Evolutionary conservation across 1,140 invertebrate genomes (phyloP), one percentile per base, ranked within the genome.

Genomic region (Drosophila ogumai): DNA sequence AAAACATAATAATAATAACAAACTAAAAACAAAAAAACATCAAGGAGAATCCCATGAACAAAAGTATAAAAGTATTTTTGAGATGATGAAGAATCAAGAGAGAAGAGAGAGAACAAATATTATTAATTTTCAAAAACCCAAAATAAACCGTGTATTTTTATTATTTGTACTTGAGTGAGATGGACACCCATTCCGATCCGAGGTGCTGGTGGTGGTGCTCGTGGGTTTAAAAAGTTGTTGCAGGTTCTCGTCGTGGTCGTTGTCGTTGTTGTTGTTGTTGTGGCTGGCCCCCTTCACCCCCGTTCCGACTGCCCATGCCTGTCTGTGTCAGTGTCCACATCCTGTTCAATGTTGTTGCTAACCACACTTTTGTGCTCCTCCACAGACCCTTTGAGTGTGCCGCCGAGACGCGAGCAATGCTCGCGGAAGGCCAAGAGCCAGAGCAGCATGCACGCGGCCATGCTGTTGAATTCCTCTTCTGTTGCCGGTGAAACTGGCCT

Each of bases 381-480:
- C 72, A 86, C 92, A 81, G 93, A 94, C 92, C 93, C 93, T 41
- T 85, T 94, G 68, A 87, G 92, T 60, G 79, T 94, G 66, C 93
- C 94, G 38, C 95, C 95, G 25, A 94, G 94, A 66, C 93, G 95
- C 49, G 95, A 96, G 92, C 94, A 93, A 59, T 94, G 94, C 22
- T 94, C 94, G 73, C 93, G 95, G 55, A 95, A 95, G 84, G 95
- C 95, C 28, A 96, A 96, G 91, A 55, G 52, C 36, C 95, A 90
- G 55, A 91, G 87, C 74, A 90, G 91, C 60, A 92, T 92, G 79
- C 92, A 92, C 60, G 82, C 52, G 13, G 52, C 82, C 36, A 63
- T 91, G 36, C 82, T 91, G 25, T 78, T 92, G 61, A 90, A 79
- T 60, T 81, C 84, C 31, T 79, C 64, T 67, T 54, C 66, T 34